Percentiles rank a stretch among this genome's conserved stretches.
phyloP scores from a whole-genome alignment of 1,140 invertebrate genomes.

The Elysia chlorotica region DNA sequence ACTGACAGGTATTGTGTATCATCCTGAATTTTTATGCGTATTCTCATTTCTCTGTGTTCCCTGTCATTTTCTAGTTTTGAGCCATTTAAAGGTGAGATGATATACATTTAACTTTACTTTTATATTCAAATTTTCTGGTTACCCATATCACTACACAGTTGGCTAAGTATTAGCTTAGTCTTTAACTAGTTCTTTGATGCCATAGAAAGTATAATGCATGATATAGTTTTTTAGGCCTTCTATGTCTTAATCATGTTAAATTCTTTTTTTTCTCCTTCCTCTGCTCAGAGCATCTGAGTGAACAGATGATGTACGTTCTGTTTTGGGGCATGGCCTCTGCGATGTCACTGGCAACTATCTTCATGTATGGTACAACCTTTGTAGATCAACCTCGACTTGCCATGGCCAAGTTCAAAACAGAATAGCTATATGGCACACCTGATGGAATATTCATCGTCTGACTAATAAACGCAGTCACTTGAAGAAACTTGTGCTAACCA shows the following conservation, averaged over 20 bases:
- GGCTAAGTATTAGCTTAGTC: no score
- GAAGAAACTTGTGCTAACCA: no score
- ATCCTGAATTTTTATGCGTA: no score
- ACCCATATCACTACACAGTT: no score
- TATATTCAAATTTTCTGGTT: no score
- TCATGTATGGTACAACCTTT: constrained; percentile 79
- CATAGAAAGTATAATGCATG: no score
- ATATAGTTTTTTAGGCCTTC: not conserved
- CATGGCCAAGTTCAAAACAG: constrained; percentile 44
- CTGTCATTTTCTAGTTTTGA: no score
- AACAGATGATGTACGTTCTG: constrained; percentile 84
- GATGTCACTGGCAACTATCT: constrained; percentile 73
- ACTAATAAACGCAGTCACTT: constrained; percentile 6
- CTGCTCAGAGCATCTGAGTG: constrained; percentile 76
- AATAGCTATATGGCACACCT: constrained; percentile 49
- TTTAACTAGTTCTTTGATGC: no score
- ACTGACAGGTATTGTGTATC: no score
- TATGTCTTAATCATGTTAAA: not conserved
- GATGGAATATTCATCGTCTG: constrained; percentile 30
- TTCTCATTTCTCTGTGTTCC: no score
- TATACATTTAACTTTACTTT: no score
- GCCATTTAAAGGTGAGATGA: no score
- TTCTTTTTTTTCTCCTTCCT: constrained; percentile 19
- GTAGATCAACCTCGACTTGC: constrained; percentile 77
- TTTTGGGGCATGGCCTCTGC: constrained; percentile 80